Evolutionary conservation across 1,140 invertebrate species (phyloP).

Genomic region (Dendroctonus valens): DNA sequence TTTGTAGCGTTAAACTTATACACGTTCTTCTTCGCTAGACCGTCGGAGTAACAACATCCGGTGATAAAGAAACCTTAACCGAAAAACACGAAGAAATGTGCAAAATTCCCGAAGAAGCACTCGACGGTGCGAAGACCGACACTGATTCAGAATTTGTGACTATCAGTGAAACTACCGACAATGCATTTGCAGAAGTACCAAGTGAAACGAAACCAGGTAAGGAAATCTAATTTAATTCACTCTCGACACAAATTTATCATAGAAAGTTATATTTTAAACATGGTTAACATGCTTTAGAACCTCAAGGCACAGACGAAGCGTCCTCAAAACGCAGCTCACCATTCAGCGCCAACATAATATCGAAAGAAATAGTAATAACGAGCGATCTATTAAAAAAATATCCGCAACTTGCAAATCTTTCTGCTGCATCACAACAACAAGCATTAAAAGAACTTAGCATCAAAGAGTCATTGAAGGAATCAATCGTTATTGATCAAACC

Average conservation of each 20-base stretch:
- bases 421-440: too few species aligned
- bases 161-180: conserved; percentile 25
- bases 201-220: conserved; percentile 18
- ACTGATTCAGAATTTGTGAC: conserved; percentile 28
- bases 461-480: too few species aligned
- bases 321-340: too few species aligned
- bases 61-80: conserved; percentile 33
- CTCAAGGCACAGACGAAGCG: too few species aligned
- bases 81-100: conserved; percentile 16
- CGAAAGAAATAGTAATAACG: too few species aligned
- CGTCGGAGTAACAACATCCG: conserved; percentile 33
- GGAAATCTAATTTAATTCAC: neutral
- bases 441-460: too few species aligned
- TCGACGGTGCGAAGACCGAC: conserved; percentile 19
- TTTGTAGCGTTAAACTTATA: neutral
- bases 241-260: too few species aligned
- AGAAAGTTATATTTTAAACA: too few species aligned
- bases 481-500: neutral
- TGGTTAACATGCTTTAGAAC: too few species aligned
- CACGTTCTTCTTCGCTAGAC: conserved; percentile 1
- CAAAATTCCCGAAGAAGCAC: conserved; percentile 11
- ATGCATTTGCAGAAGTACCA: conserved; percentile 4
- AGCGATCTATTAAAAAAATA: too few species aligned
- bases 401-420: too few species aligned
- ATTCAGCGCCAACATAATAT: too few species aligned